phyloP scores from a whole-genome alignment of 2,797 vertebrate species.

The Periophthalmus magnuspinnatus region DNA sequence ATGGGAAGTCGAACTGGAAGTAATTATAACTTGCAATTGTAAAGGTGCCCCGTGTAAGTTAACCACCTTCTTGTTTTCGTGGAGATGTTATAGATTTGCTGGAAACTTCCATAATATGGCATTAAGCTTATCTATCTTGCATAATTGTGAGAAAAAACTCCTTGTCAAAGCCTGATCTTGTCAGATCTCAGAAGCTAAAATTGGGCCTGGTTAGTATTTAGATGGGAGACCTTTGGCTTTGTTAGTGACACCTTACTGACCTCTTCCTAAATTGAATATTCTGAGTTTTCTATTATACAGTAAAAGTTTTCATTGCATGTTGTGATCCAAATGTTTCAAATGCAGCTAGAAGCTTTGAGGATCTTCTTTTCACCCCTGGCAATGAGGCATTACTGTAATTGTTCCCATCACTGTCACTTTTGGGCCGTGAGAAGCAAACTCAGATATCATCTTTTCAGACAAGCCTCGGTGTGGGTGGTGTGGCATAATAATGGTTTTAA shows the following conservation, averaged over 20 bases:
- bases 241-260: neutral
- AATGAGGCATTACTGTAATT: conserved; percentile 21
- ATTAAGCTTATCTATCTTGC: no score
- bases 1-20: neutral
- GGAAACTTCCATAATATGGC: no score
- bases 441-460: conserved; percentile 57
- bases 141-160: no score
- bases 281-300: neutral
- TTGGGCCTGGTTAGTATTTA: no score
- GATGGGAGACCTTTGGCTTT: neutral
- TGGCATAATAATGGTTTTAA: conserved; percentile 51
- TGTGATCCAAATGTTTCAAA: neutral
- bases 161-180: no score
- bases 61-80: neutral
- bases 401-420: conserved; percentile 41
- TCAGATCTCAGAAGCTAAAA: no score
- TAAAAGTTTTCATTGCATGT: neutral
- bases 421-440: conserved; percentile 55
- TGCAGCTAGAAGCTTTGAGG: conserved; percentile 4
- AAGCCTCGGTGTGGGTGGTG: conserved; percentile 63
- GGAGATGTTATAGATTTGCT: no score
- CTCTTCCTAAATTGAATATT: neutral
- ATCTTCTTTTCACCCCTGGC: conserved; percentile 16
- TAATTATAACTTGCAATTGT: neutral
- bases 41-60: neutral